phyloP scores from a whole-genome alignment of 1,140 invertebrate genomes.

The Drosophila nebulosa region DNA sequence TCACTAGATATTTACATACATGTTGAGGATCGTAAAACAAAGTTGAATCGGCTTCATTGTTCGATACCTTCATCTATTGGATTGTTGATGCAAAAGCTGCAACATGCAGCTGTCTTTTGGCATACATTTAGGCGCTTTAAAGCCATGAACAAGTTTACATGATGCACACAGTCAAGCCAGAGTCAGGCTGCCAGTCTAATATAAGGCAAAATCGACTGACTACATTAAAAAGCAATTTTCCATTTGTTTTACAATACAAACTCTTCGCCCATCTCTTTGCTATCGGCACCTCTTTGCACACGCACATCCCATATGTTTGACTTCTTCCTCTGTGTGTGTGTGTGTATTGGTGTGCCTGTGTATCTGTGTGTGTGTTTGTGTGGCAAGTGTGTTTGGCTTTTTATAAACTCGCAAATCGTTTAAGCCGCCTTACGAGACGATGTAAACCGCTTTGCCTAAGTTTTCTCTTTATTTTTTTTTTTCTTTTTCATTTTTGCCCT shows the following conservation, averaged over 20 bases:
- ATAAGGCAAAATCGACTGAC: conserved; percentile 55
- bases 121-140: conserved; percentile 41
- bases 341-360: conserved; percentile 26
- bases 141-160: conserved; percentile 14
- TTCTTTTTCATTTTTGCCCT: background rate
- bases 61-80: conserved; percentile 21
- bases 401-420: conserved; percentile 77
- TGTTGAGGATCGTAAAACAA: conserved; percentile 52
- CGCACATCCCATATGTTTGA: conserved; percentile 13
- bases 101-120: conserved; percentile 21
- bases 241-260: conserved; percentile 71
- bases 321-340: conserved; percentile 8
- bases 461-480: conserved; percentile 30
- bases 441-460: conserved; percentile 72
- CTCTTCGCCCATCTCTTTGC: background rate
- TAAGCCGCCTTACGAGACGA: conserved; percentile 76
- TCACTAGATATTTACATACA: conserved; percentile 43
- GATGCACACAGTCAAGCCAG: background rate
- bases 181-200: conserved; percentile 21
- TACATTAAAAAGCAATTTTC: conserved; percentile 79
- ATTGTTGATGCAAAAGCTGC: conserved; percentile 20
- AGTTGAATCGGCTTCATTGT: conserved; percentile 55
- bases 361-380: too few species aligned
- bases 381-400: conserved; percentile 73
- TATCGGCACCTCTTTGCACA: background rate